Evolutionary conservation across 92 coral and sea anemone species (phyloP), one percentile per base, ranked within the genome.

Genomic region (Phenganax stokvisi): DNA sequence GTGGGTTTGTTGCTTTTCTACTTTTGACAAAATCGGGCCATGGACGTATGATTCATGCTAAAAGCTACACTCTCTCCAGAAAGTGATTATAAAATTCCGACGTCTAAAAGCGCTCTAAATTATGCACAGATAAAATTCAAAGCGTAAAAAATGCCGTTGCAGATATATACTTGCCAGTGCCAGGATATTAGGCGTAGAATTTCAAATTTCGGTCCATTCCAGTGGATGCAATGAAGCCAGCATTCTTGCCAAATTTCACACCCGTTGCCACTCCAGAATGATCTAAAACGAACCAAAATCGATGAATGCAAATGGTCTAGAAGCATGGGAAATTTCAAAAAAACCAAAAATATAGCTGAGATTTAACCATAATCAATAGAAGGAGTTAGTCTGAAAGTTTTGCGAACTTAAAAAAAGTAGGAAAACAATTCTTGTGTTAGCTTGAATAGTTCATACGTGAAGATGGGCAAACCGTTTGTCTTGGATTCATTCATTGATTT

Each of bases 131-230:
- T 68, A 68, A 68, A 68, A 68, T 30, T 10, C 30, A 53, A 30
- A 37, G 5, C 3, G 47, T 5, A 37, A 5, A 37, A 66, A 25
- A 28, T 3, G 53, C 73, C 47, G 31, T 25, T 20, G 6, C 47
- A 29, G 29, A 0, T 53, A 29, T 27, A 8, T 52, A 73, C 77
- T 27, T 53, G 17, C 58, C 62, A 56, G 62, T 54, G 17, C 11
- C 71, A 10, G 51, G 15, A 28, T 8, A 37, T 79, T 73, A 79
- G 6, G 99, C 89, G 85, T 87, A 96, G 87, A 96, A 96, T 86
- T 96, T 96, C 57, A 96, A 92, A 77, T 96, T 96, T 12, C 99
- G 91, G 64, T 96, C 99, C 90, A 96, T 93, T 74, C 99, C 93
- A 47, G 96, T 82, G 0, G 99, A 96, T 57, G 96, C 92, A 15